These are phyloP conservation scores for Hiodon tergisus DNA, from an alignment of 2,113 vertebrate genomes.

Conservation along the genomic window DNA sequence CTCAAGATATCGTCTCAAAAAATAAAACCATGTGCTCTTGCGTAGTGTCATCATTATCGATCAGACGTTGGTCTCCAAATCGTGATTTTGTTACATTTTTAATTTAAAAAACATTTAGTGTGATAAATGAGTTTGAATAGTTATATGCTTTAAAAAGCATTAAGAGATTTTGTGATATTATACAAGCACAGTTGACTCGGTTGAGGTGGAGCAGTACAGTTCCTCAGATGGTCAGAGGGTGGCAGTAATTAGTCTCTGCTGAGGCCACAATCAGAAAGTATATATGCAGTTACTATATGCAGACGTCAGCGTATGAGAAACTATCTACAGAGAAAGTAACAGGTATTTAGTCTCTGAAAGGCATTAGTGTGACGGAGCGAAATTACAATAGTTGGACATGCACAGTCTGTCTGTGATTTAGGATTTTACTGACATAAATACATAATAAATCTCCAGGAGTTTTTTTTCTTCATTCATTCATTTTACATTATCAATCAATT, in stretches of 20 bases:
- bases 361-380: constrained; percentile 22
- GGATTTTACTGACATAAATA: constrained; percentile 16
- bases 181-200: constrained; percentile 16
- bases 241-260: constrained; percentile 20
- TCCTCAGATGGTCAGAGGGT: constrained; percentile 26
- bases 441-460: constrained; percentile 1
- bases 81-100: not conserved
- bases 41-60: not conserved
- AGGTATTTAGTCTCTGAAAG: constrained; percentile 25
- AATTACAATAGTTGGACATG: constrained; percentile 4
- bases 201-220: constrained; percentile 22
- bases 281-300: constrained; percentile 1
- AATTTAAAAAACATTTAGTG: not conserved
- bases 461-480: no score
- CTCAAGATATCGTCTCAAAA: not conserved
- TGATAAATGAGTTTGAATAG: constrained; percentile 13
- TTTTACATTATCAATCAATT: no score
- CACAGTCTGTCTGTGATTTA: constrained; percentile 6
- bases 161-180: constrained; percentile 5
- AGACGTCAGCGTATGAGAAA: not conserved
- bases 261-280: not conserved
- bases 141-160: constrained; percentile 16
- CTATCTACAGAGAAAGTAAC: constrained; percentile 8
- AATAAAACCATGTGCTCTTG: not conserved
- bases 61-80: constrained; percentile 7